A percentile compares a stretch with the other conserved stretches of the same genome.
Evolutionary conservation across 1,140 invertebrate species (phyloP).

Genomic region (Temnothorax nylanderi): DNA sequence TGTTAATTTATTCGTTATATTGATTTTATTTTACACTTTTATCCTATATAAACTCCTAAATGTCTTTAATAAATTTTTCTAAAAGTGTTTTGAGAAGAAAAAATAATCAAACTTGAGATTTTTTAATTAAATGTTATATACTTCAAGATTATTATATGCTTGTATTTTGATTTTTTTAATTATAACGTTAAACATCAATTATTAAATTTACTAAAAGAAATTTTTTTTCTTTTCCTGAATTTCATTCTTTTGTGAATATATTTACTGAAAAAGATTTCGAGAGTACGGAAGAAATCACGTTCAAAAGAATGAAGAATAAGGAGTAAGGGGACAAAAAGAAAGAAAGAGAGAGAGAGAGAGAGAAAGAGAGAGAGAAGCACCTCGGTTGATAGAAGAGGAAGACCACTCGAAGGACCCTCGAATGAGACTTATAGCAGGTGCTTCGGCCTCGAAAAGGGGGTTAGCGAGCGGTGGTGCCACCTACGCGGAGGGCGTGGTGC

Average conservation of each 20-base stretch:
- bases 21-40: background rate
- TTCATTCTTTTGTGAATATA: background rate
- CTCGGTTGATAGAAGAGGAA: background rate
- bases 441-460: slow-evolving; percentile 33
- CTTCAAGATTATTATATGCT: background rate
- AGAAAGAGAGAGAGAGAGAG: background rate
- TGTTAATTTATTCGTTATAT: background rate
- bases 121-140: background rate
- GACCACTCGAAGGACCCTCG: background rate
- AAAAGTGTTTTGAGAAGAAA: background rate
- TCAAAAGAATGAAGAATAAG: background rate
- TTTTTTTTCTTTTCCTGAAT: background rate
- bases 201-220: background rate
- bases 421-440: background rate
- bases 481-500: slow-evolving; percentile 85
- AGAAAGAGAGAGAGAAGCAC: background rate
- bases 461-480: slow-evolving; percentile 76
- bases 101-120: background rate
- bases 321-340: background rate
- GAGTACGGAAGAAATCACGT: background rate
- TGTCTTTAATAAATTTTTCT: background rate
- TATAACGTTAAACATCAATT: background rate
- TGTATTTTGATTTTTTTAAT: background rate
- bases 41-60: background rate
- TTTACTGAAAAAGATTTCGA: background rate